phyloP scores from a whole-genome alignment of 2,888 invertebrate genomes.

The Drosophila gaucha region DNA sequence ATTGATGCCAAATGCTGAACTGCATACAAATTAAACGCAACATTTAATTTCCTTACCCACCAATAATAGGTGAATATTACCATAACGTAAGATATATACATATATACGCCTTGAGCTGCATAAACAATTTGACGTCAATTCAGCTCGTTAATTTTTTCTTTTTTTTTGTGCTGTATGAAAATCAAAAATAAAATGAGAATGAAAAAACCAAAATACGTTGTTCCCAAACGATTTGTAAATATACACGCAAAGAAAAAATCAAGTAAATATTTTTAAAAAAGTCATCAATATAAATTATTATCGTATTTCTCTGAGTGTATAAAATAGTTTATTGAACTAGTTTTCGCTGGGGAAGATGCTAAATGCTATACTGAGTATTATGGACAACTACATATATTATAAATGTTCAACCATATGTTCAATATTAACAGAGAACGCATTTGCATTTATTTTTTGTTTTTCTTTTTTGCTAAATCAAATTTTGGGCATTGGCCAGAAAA shows the following conservation, averaged over 20 bases:
- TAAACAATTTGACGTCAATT: constrained; percentile 74
- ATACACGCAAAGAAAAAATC: neutral
- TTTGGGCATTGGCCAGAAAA: constrained; percentile 30
- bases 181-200: constrained; percentile 23
- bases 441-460: neutral
- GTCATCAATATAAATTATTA: too few species aligned
- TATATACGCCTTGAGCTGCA: constrained; percentile 56
- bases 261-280: too few species aligned
- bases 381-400: constrained; percentile 1
- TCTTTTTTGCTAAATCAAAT: constrained; percentile 4
- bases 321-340: constrained; percentile 2
- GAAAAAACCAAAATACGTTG: neutral
- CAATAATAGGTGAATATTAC: constrained; percentile 27
- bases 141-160: neutral
- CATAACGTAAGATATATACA: constrained; percentile 15
- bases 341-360: neutral
- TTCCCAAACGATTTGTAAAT: constrained; percentile 1
- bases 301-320: neutral
- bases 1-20: constrained; percentile 49
- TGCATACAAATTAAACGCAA: constrained; percentile 43
- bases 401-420: neutral
- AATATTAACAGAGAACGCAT: constrained; percentile 1
- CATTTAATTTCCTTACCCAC: constrained; percentile 57
- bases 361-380: neutral
- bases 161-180: constrained; percentile 43